A percentile compares a stretch with the other conserved stretches of the same genome.
Conservation (phyloP, 2,888 invertebrate species). For the Listrodromus nycthemerus region DNA sequence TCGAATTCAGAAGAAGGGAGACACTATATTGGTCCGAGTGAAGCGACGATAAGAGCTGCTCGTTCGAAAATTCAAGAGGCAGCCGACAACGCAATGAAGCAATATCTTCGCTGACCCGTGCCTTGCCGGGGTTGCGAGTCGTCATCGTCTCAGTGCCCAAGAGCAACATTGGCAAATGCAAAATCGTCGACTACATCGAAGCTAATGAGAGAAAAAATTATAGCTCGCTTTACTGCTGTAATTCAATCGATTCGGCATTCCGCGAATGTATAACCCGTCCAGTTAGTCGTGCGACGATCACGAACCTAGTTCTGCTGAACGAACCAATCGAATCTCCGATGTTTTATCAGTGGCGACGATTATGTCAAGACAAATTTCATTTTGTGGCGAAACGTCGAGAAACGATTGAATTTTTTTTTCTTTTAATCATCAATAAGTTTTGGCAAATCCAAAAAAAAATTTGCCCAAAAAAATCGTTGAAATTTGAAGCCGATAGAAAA, state of each 20-base stretch:
- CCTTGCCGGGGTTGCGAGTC: slow-evolving; percentile 52
- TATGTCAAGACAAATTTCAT: too few species aligned
- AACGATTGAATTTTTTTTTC: too few species aligned
- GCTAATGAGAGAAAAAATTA: slow-evolving; percentile 19
- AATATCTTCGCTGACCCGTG: slow-evolving; percentile 69
- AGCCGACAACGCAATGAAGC: slow-evolving; percentile 53
- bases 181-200: slow-evolving; percentile 27
- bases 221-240: background rate
- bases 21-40: background rate
- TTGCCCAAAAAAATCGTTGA: too few species aligned
- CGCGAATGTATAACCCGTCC: background rate
- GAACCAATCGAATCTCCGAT: too few species aligned
- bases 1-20: background rate
- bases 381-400: too few species aligned
- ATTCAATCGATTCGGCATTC: background rate
- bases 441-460: too few species aligned
- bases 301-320: too few species aligned
- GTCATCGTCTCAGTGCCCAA: slow-evolving; percentile 42
- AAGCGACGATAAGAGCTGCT: slow-evolving; percentile 55
- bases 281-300: too few species aligned
- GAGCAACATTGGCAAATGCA: slow-evolving; percentile 17
- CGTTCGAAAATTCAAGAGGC: slow-evolving; percentile 65
- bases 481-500: background rate
- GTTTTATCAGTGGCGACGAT: too few species aligned
- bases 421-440: too few species aligned